Percentiles rank a stretch among this genome's conserved stretches.
phyloP scores from a whole-genome alignment of 2,888 invertebrate species.

The Sesia apiformis region DNA sequence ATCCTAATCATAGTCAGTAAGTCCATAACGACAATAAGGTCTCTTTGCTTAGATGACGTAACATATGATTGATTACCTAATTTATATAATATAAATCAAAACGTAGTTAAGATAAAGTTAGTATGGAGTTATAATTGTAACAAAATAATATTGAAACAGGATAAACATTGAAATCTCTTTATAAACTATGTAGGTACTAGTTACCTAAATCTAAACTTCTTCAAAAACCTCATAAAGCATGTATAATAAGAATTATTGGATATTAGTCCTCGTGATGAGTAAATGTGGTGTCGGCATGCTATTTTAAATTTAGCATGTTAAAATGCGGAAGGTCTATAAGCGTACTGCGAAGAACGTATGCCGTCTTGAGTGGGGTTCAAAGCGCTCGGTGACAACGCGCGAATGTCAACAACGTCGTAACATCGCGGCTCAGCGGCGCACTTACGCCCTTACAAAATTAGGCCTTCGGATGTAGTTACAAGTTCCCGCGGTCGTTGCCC shows the following conservation, averaged over 20 bases:
- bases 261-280: background rate
- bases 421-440: constrained; percentile 15
- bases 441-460: constrained; percentile 42
- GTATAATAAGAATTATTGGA: background rate
- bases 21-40: no score
- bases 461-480: constrained; percentile 64
- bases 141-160: no score
- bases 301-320: constrained; percentile 4
- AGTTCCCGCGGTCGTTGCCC: constrained; percentile 72
- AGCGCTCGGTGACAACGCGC: constrained; percentile 35
- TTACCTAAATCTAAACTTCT: no score
- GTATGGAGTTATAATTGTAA: no score
- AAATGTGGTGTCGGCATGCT: background rate
- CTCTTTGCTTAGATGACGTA: no score
- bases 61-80: no score
- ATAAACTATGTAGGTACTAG: no score
- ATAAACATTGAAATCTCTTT: no score
- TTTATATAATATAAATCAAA: no score
- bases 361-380: constrained; percentile 49
- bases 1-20: no score
- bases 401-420: constrained; percentile 29
- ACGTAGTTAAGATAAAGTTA: no score
- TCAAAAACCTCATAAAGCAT: no score
- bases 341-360: constrained; percentile 44
- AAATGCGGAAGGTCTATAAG: constrained; percentile 37